Percentiles rank a stretch among this genome's conserved stretches.
Evolutionary conservation across 2,888 invertebrate genomes (phyloP).

Genomic region (Ecdyonurus torrentis): DNA sequence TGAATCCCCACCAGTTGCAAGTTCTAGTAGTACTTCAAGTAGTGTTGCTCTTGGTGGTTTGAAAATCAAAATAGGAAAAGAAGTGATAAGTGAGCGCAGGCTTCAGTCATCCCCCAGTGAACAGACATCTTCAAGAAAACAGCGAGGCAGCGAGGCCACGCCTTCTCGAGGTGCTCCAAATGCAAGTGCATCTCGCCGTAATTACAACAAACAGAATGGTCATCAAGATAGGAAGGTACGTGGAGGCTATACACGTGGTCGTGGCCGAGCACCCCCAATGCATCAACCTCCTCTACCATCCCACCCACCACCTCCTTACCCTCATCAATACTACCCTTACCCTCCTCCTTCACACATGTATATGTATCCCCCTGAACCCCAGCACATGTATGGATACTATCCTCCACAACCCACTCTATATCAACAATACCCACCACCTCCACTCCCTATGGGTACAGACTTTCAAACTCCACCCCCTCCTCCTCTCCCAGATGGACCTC

Average conservation of each 20-base stretch:
- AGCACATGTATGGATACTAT: constrained; percentile 3
- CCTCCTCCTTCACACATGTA: constrained; percentile 5
- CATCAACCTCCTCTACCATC: constrained; percentile 11
- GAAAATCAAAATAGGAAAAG: constrained; percentile 60
- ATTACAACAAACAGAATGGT: constrained; percentile 25
- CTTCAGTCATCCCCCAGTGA: neutral
- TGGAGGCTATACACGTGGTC: constrained; percentile 15
- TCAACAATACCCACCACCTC: constrained; percentile 1
- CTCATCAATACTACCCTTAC: constrained; percentile 7
- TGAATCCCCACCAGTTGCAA: constrained; percentile 29
- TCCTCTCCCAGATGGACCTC: constrained; percentile 38
- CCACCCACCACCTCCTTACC: constrained; percentile 12
- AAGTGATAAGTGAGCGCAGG: constrained; percentile 33
- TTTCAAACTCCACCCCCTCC: constrained; percentile 16
- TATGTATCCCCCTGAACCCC: constrained; percentile 7
- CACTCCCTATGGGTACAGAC: constrained; percentile 1
- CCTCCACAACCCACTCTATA: constrained; percentile 7
- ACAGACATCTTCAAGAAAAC: neutral
- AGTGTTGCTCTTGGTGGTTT: constrained; percentile 15
- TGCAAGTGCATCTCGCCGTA: constrained; percentile 13
- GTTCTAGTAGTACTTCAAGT: constrained; percentile 18
- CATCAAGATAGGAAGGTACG: constrained; percentile 25
- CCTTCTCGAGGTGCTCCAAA: constrained; percentile 8
- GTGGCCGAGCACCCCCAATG: constrained; percentile 6
- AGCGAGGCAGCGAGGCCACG: constrained; percentile 8